Conservation (phyloP, 1,140 invertebrate species). For the Panonychus citri region DNA sequence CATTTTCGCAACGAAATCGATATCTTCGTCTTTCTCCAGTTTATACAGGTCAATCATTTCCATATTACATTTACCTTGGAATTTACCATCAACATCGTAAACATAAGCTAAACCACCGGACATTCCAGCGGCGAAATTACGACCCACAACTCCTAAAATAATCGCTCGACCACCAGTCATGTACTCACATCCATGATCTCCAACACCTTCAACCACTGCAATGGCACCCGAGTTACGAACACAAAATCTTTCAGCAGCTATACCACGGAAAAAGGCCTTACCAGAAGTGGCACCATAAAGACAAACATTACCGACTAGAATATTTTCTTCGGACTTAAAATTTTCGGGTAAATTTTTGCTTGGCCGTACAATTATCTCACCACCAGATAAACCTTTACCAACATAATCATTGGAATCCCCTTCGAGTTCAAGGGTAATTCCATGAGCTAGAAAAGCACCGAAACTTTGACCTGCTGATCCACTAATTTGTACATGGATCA, state of each 20-base stretch:
- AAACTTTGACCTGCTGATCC: conserved; percentile 98
- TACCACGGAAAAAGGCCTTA: conserved; percentile 79
- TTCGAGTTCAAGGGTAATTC: conserved; percentile 68
- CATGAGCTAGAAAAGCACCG: conserved; percentile 84
- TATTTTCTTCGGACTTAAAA: conserved; percentile 69
- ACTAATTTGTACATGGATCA: conserved; percentile 56
- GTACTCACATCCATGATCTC: conserved; percentile 98
- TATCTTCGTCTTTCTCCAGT: conserved; percentile 48
- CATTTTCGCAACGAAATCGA: conserved; percentile 48
- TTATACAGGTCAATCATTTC: conserved; percentile 72
- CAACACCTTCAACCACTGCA: conserved; percentile 68
- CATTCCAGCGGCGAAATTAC: conserved; percentile 98
- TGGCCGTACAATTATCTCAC: conserved; percentile 79
- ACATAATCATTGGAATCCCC: conserved; percentile 99
- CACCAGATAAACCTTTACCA: conserved; percentile 80
- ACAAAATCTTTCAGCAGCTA: conserved; percentile 90
- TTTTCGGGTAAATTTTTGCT: conserved; percentile 51
- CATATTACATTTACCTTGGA: conserved; percentile 52
- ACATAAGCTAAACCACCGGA: conserved; percentile 91
- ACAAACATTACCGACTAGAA: conserved; percentile 94
- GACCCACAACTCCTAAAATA: conserved; percentile 74
- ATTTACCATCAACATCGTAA: conserved; percentile 36
- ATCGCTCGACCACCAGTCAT: conserved; percentile 89
- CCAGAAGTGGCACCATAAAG: conserved; percentile 90
- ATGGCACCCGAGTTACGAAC: conserved; percentile 87